A percentile compares a stretch with the other conserved stretches of the same genome.
These are phyloP conservation scores for Rhinoptilus africanus DNA, from an alignment of 2,113 vertebrate genomes.

Conservation along the genomic window DNA sequence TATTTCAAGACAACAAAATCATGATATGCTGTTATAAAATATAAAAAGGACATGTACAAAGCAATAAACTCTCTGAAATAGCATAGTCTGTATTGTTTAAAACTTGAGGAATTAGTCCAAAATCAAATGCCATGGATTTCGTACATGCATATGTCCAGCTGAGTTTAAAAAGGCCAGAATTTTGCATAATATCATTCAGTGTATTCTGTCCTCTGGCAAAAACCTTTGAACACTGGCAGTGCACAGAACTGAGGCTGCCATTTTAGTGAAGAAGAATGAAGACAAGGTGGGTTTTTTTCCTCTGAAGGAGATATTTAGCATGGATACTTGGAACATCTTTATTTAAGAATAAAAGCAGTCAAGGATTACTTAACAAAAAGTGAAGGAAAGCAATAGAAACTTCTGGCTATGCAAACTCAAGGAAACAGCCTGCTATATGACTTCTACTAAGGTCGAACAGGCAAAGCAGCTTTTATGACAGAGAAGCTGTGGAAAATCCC, in stretches of 20 bases:
- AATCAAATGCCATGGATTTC: background rate
- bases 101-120: background rate
- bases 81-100: background rate
- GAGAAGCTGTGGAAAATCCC: slow-evolving; percentile 24
- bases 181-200: background rate
- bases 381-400: background rate
- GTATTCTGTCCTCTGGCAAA: background rate
- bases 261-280: background rate
- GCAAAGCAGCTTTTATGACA: slow-evolving; percentile 18
- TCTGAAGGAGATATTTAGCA: background rate
- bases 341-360: background rate
- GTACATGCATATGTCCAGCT: background rate
- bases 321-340: background rate
- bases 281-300: background rate
- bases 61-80: background rate
- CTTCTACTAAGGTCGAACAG: background rate
- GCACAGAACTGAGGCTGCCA: background rate
- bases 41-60: background rate
- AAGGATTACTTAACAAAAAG: background rate
- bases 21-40: background rate
- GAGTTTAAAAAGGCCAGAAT: background rate
- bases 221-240: background rate
- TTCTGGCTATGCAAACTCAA: background rate
- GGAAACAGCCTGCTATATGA: background rate
- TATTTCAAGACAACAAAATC: background rate